Percentiles rank a stretch among this genome's conserved stretches.
Evolutionary conservation across 2,888 invertebrate species (phyloP).

Genomic region (Nowickia ferox): DNA sequence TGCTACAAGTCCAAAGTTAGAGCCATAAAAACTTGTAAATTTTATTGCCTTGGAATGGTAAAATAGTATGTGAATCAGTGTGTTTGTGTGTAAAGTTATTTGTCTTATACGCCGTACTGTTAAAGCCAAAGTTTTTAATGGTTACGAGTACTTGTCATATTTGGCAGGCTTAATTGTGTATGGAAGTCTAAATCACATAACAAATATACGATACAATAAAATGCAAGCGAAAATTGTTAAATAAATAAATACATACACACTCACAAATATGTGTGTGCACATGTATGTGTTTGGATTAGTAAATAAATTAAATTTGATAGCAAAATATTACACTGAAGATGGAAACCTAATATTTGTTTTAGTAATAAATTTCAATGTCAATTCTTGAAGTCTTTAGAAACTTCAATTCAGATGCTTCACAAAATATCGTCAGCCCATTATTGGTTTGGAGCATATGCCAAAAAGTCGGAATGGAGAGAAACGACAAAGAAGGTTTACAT

Average conservation of each 20-base stretch:
- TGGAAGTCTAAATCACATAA: conserved; percentile 2
- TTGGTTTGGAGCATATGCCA: too few relatives aligned
- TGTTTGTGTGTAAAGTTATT: not conserved
- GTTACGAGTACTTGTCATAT: not conserved
- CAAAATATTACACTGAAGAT: not conserved
- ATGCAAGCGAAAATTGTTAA: conserved; percentile 9
- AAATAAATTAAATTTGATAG: not conserved
- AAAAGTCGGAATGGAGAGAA: too few relatives aligned
- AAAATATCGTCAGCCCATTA: too few relatives aligned
- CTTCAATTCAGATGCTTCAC: too few relatives aligned
- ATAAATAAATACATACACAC: not conserved
- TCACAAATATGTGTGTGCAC: not conserved
- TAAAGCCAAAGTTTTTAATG: not conserved
- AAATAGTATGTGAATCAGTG: too few relatives aligned
- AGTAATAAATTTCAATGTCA: not conserved
- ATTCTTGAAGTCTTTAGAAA: not conserved
- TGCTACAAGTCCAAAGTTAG: not conserved
- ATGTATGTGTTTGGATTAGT: not conserved
- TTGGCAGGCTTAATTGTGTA: not conserved
- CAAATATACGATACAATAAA: conserved; percentile 5
- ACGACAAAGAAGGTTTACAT: too few relatives aligned
- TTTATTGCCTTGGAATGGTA: not conserved
- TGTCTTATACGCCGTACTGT: not conserved
- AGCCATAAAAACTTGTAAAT: not conserved
- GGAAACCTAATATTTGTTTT: not conserved